phyloP scores from a whole-genome alignment of 1,140 invertebrate species.

The Dermatophagoides farinae region DNA sequence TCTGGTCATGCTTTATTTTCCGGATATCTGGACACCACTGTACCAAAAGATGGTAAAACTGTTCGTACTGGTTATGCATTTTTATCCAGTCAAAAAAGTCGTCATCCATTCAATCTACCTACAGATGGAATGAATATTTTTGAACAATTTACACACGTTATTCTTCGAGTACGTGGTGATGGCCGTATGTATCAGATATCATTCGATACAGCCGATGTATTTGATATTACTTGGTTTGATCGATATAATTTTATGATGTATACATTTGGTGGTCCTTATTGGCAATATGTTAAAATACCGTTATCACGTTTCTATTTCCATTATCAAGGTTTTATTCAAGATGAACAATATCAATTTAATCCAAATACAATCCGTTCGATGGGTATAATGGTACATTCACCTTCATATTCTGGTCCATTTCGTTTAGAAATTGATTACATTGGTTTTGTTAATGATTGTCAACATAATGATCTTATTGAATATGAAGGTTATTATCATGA shows the following conservation, averaged over 20 bases:
- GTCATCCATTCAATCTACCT: slow-evolving; percentile 26
- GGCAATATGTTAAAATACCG: slow-evolving; percentile 79
- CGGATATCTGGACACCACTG: slow-evolving; percentile 42
- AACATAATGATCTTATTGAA: slow-evolving; percentile 54
- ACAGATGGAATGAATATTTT: slow-evolving; percentile 39
- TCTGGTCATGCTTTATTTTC: slow-evolving; percentile 36
- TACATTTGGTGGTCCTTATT: slow-evolving; percentile 86
- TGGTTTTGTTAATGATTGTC: slow-evolving; percentile 52
- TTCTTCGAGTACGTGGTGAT: slow-evolving; percentile 68
- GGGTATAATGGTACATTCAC: slow-evolving; percentile 58
- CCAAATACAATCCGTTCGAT: slow-evolving; percentile 41
- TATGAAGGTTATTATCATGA: slow-evolving; percentile 56
- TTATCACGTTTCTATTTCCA: slow-evolving; percentile 77
- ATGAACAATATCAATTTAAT: slow-evolving; percentile 43
- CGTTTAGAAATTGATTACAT: slow-evolving; percentile 81
- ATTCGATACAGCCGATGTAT: slow-evolving; percentile 40
- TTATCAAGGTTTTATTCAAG: slow-evolving; percentile 66
- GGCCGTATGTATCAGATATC: slow-evolving; percentile 65
- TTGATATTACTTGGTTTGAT: slow-evolving; percentile 64
- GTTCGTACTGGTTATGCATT: slow-evolving; percentile 10
- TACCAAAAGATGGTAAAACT: slow-evolving; percentile 59
- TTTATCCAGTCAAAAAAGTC: slow-evolving; percentile 18
- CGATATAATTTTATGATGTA: slow-evolving; percentile 56
- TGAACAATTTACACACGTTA: slow-evolving; percentile 53
- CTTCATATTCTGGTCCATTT: slow-evolving; percentile 49